A percentile compares a stretch with the other conserved stretches of the same genome.
phyloP scores from a whole-genome alignment of 2,888 invertebrate genomes.

The Pharmacophagus antenor region DNA sequence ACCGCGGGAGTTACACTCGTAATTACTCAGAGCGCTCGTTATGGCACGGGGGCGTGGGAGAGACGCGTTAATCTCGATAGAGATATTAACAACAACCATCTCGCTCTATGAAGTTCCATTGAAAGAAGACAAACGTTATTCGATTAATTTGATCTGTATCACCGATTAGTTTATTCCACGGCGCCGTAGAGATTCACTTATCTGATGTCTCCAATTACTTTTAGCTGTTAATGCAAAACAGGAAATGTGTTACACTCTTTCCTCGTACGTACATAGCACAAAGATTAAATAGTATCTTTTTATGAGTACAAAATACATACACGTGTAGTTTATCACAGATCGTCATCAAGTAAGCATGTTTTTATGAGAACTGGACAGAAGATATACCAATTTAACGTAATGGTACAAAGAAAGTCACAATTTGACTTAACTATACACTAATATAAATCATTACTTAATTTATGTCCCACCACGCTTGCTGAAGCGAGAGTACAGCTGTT shows the following conservation, averaged over 20 bases:
- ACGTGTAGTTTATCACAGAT: no score
- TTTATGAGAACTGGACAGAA: no score
- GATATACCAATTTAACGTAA: no score
- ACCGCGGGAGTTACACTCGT: neutral
- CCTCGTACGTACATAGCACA: neutral
- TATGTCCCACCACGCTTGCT: no score
- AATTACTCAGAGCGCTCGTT: slow-evolving; percentile 30
- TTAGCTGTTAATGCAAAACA: neutral
- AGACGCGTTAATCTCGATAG: slow-evolving; percentile 25
- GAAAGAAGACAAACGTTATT: neutral
- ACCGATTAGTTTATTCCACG: neutral
- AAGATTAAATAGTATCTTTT: neutral
- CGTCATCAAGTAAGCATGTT: no score
- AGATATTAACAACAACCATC: slow-evolving; percentile 15
- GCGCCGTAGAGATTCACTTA: neutral
- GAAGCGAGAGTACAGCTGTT: no score
- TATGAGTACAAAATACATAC: no score
- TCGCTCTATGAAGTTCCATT: neutral
- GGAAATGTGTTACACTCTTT: slow-evolving; percentile 2
- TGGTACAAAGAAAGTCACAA: no score
- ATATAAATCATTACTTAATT: no score
- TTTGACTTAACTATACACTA: no score
- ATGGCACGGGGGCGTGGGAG: slow-evolving; percentile 30
- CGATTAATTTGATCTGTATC: slow-evolving; percentile 7
- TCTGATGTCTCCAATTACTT: neutral